phyloP scores from a whole-genome alignment of 2,888 invertebrate species.

The Pyrrhia umbra region DNA sequence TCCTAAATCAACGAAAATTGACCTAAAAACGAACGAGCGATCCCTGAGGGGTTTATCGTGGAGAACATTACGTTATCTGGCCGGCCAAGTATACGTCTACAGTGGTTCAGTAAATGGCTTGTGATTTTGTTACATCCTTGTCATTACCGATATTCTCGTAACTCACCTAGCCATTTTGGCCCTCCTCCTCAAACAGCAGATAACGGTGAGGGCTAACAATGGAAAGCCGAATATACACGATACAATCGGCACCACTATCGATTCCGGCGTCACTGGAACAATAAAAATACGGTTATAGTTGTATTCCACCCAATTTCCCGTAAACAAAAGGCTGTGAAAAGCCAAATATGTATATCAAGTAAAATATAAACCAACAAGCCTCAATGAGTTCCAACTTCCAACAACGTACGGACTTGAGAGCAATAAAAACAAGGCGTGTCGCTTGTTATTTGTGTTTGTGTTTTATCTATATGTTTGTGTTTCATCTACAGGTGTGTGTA shows the following conservation, averaged over 20 bases:
- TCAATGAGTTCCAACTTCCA: slow-evolving; percentile 43
- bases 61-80: slow-evolving; percentile 44
- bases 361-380: slow-evolving; percentile 50
- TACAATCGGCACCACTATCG: slow-evolving; percentile 96
- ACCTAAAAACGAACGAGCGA: slow-evolving; percentile 30
- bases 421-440: slow-evolving; percentile 44
- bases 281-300: slow-evolving; percentile 53
- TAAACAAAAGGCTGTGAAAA: slow-evolving; percentile 40
- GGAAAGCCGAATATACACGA: slow-evolving; percentile 97
- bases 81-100: slow-evolving; percentile 21
- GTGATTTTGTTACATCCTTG: slow-evolving; percentile 33
- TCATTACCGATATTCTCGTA: slow-evolving; percentile 24
- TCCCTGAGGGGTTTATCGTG: slow-evolving; percentile 45
- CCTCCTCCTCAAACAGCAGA: slow-evolving; percentile 95
- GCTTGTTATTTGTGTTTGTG: slow-evolving; percentile 45
- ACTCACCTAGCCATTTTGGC: slow-evolving; percentile 93
- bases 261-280: slow-evolving; percentile 95
- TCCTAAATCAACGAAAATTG: slow-evolving; percentile 48
- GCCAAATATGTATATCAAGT: slow-evolving; percentile 48
- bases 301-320: slow-evolving; percentile 24
- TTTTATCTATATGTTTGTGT: slow-evolving; percentile 39
- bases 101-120: slow-evolving; percentile 30
- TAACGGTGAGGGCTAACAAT: slow-evolving; percentile 95
- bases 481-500: slow-evolving; percentile 39
- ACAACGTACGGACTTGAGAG: slow-evolving; percentile 29